A percentile compares a stretch with the other conserved stretches of the same genome.
These are phyloP conservation scores for Poeciliopsis gracilis DNA, from an alignment of 2,797 vertebrate species.

Conservation along the genomic window DNA sequence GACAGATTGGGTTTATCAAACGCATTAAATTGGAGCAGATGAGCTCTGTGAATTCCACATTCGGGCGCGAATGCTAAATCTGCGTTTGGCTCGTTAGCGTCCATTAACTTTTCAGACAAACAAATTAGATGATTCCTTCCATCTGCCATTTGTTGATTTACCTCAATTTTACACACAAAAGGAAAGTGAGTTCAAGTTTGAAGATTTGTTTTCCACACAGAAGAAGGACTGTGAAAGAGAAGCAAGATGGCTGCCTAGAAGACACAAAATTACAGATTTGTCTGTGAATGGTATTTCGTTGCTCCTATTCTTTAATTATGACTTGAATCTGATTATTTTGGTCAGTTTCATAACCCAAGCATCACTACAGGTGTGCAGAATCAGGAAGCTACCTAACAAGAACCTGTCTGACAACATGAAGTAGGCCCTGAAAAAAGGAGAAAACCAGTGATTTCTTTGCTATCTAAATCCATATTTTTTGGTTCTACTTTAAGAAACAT, in stretches of 20 bases:
- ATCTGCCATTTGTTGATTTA: slow-evolving; percentile 18
- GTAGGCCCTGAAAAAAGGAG: not conserved
- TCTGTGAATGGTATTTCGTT: not conserved
- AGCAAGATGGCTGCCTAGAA: not conserved
- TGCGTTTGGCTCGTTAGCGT: slow-evolving; percentile 25
- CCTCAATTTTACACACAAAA: slow-evolving; percentile 6
- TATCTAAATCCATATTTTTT: no score
- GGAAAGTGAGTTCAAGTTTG: not conserved
- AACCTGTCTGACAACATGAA: not conserved
- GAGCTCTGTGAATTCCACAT: slow-evolving; percentile 33
- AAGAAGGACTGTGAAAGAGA: not conserved
- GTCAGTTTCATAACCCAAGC: not conserved
- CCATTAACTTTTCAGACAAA: slow-evolving; percentile 20
- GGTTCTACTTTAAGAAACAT: no score
- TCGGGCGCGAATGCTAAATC: slow-evolving; percentile 34
- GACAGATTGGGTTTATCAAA: slow-evolving; percentile 24
- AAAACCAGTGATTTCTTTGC: not conserved
- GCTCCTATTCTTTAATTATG: not conserved
- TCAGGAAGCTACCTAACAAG: not conserved
- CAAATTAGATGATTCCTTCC: slow-evolving; percentile 24
- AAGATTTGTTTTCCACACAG: not conserved
- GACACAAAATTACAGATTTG: not conserved
- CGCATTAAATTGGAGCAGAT: slow-evolving; percentile 22
- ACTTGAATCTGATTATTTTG: not conserved
- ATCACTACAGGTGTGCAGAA: not conserved